phyloP scores from a whole-genome alignment of 2,888 invertebrate genomes.

The Conus canariensis region DNA sequence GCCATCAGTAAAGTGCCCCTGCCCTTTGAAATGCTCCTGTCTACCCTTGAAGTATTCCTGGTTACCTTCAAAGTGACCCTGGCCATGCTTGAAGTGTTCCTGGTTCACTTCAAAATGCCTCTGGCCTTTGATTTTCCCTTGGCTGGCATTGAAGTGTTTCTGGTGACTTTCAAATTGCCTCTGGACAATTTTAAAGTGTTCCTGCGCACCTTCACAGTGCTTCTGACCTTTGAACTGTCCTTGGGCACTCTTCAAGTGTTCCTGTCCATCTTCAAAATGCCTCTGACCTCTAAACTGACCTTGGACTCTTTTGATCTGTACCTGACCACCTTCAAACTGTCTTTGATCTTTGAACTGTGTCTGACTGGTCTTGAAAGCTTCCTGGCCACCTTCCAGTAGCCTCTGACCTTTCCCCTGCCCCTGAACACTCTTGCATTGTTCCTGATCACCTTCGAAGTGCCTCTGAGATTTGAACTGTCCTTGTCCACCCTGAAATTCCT shows the following conservation, averaged over 20 bases:
- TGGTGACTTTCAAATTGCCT: not conserved
- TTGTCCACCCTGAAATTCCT: not conserved
- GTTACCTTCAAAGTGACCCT: not conserved
- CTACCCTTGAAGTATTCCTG: not conserved
- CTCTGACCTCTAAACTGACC: not conserved
- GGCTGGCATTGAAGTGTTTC: not conserved
- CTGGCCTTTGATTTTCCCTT: not conserved
- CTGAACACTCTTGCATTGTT: not conserved
- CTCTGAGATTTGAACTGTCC: not conserved
- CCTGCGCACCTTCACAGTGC: not conserved
- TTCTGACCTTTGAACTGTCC: not conserved
- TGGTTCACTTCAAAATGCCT: not conserved
- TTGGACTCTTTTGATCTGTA: not conserved
- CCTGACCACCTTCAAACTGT: not conserved
- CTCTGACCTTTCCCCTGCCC: not conserved
- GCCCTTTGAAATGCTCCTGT: not conserved
- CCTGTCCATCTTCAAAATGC: slow-evolving; percentile 4
- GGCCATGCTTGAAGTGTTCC: not conserved
- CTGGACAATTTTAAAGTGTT: not conserved
- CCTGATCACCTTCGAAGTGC: not conserved
- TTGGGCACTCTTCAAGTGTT: not conserved
- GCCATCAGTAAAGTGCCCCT: not conserved
- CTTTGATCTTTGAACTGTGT: not conserved
- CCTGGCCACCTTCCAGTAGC: not conserved
- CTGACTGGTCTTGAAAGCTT: not conserved